Evolutionary conservation across 2,797 vertebrate genomes (phyloP), one percentile per base, ranked within the genome.

Genomic region (Schizopygopsis malacanthus): DNA sequence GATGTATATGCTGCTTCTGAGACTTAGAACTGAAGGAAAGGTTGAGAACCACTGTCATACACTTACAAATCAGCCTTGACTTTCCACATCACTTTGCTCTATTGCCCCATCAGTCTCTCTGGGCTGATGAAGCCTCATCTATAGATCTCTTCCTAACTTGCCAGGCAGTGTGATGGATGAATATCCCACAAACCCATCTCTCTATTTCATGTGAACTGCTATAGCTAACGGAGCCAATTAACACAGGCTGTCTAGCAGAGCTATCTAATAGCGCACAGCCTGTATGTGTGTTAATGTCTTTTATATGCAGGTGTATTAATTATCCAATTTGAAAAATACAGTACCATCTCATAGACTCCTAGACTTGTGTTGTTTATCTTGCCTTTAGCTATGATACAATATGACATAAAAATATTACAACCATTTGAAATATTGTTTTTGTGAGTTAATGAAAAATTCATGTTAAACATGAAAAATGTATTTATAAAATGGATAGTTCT

Each of bases 151-250:
- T 87, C 89, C 89, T 88, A 92, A 93, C 90, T 90, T 61, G 61
- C 70, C 45, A 63, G 85, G 87, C 89, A 59, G 87, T 76, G 83
- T 94, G 94, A 95, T 95, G 90, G 91, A 95, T 95, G 93, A 91
- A 91, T 77, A 90, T 87, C 83, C 89, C 91, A 93, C 92, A 90
- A 94, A 94, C 92, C 93, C 92, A 92, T 93, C 93, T 92, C 89
- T 90, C 89, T 33, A 89, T 84, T 92, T 89, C 88, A 59, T 90
- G 87, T 90, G 78, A 59, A 85, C 88, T 89, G 90, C 91, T 92
- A 91, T 88, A 80, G 85, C 89, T 90, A 70, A 76, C 88, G 84
- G 90, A 92, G 90, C 86, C 92, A 92, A 94, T 93, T 90, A 90
- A 90, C 83, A 87, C 90, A 89, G 73, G 83, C 87, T 52, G 84